Base-by-base conservation (phyloP, 1,140 invertebrate species). In the Pseudomyrmex cubaensis region DNA sequence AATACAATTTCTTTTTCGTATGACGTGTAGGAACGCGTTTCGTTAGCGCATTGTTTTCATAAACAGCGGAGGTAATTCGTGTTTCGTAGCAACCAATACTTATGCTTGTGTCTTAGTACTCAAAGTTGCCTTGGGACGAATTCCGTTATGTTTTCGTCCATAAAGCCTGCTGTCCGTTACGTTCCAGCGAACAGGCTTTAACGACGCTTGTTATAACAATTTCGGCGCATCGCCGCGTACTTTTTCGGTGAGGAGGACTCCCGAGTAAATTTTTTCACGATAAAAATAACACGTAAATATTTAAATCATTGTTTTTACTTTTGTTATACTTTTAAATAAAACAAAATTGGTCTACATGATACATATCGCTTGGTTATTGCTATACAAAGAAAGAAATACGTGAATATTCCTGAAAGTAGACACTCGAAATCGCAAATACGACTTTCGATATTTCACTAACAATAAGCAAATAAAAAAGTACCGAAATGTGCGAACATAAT, bases 101-200 rank as follows among this genome's bases (percentile, higher is more conserved):
- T 80, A 80, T n/a, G 48, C 52, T 76, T 46, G 50, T 52, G 74
- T 52, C 76, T 66, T 66, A 69, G 77, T 82, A 76, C 54, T 78
- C 80, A 52, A 67, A 50, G 52, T 72, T 66, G 52, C 82, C 80
- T 84, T 87, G 35, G 70, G 57, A 12, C 54, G 20, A 67, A 87
- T 87, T 87, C 86, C 86, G 86, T 87, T 87, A 87, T 80, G 69
- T 75, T 84, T 87, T 83, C 74, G 80, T 84, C 59, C 82, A 74
- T 87, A 87, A 87, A 87, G 61, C 82, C 82, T 73, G 61, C 82
- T 59, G 50, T 67, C 73, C 69, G 86, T 84, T 87, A 87, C n/a
- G 72, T 87, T 80, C 63, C 74, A 17, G 10, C 56, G 52, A 57
- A 54, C 50, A 87, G 59, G 35, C n/a, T 66, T 80, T 75, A 84